Evolutionary conservation across 2,113 vertebrate genomes (phyloP), one percentile per base, ranked within the genome.

Genomic region (Nanorana parkeri): DNA sequence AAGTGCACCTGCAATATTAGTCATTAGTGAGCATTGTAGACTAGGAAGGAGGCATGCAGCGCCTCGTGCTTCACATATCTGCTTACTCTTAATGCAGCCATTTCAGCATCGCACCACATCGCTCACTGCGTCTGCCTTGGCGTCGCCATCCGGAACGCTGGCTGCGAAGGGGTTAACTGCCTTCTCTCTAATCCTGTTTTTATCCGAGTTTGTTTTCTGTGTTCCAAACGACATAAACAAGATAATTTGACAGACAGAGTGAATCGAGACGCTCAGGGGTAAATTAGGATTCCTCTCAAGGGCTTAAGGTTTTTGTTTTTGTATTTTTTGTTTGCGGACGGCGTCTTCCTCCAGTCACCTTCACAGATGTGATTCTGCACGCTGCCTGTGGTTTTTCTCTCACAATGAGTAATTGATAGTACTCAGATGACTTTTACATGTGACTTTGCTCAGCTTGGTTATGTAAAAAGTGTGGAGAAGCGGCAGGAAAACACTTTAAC

Each of bases 341-440:
- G 21, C 21, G 55, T 23, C 78, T 55, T 8, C 67, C 66, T 69
- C n/a, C 66, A 80, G 54, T 80, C 78, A 60, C 77, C 77, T 68
- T 79, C 66, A 69, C 74, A 77, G 74, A 77, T 77, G 74, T 51
- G 63, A 29, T 69, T 68, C 64, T 36, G 64, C 77, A 16, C 65
- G 36, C 32, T 23, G 66, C 54, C 55, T 36, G 74, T 1, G 74
- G 72, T 20, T 32, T 58, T 36, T 55, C 41, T 58, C 24, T 68
- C 67, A 80, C 78, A 69, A 80, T 80, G 66, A 80, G 78, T 78
- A 68, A 78, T 67, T 78, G 77, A 78, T 78, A 69, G 78, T 55
- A 55, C 78, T 80, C 66, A 51, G 47, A 80, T 80, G 78, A 69
- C 78, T 80, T 47, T 56, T 56, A 61, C 78, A 79, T 79, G 78